Evolutionary conservation across 2,797 vertebrate species (phyloP), one percentile per base, ranked within the genome.

Genomic region (Megaceryle alcyon): DNA sequence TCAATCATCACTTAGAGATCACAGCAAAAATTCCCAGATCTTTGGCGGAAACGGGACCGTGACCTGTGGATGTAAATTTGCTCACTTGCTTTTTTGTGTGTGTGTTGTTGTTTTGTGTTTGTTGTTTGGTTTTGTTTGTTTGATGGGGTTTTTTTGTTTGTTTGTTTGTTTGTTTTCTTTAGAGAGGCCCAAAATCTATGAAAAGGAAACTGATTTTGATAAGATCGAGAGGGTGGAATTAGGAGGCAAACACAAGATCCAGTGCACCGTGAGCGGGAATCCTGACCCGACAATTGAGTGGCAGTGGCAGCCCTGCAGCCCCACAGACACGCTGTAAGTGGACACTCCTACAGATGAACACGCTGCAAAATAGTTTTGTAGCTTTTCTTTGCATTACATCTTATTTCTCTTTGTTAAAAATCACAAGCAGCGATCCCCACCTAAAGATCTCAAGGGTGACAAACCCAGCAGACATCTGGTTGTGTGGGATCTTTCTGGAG

Each of bases 161-260:
- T 39, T 39, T 39, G 10, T 35, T n/a, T 14, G 53, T 25, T 33
- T 79, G 81, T 70, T 93, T 61, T 9, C 81, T 95, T 83, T 96
- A 99, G 99, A 98, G 92, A 99, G 97, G 91, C 99, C 99, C 78
- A 98, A 96, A 87, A 99, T 99, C 96, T 98, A 95, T 35, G 99
- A 99, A 88, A 98, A 98, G 57, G 98, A 98, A 72, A 98, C 94
- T 2, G 97, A 98, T 68, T 97, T 97, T 53, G 86, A 92, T 59
- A 94, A 73, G 60, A 86, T 95, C 2, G 75, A 96, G 81, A 84
- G 78, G 46, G 96, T 94, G 43, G 89, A 96, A 68, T 76, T 97
- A 61, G 97, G 98, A 79, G 97, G 96, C 90, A 96, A 97, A 70
- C 96, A 98, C 18, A 94, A 96, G 23, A 98, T 99, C 85, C 98